A percentile compares a stretch with the other conserved stretches of the same genome.
These are phyloP conservation scores for Pogona vitticeps DNA, from an alignment of 2,113 vertebrate species.

Conservation along the genomic window DNA sequence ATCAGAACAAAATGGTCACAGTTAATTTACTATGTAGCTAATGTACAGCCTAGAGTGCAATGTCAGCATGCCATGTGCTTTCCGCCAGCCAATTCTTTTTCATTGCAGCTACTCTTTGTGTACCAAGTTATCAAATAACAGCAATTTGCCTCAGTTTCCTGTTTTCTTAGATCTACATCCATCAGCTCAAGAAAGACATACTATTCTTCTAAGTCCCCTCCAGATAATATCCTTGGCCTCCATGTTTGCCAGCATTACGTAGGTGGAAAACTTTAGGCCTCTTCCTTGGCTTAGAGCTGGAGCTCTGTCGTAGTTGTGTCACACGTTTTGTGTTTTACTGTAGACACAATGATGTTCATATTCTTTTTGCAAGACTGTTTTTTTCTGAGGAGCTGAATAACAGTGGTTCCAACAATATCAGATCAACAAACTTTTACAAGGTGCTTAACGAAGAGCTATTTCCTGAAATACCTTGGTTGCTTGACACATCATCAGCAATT, in stretches of 20 bases:
- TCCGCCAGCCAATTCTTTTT: background rate
- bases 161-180: conserved; percentile 7
- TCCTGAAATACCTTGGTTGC: conserved; percentile 63
- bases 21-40: conserved; percentile 34
- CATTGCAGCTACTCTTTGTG: background rate
- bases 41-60: conserved; percentile 3
- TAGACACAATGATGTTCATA: conserved; percentile 36
- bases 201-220: background rate
- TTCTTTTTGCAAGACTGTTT: conserved; percentile 58
- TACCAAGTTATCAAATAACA: background rate
- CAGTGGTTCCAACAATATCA: conserved; percentile 55
- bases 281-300: background rate
- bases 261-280: background rate
- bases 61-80: background rate
- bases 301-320: conserved; percentile 1
- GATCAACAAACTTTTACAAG: conserved; percentile 49
- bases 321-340: conserved; percentile 21
- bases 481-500: conserved; percentile 57
- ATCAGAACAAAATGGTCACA: conserved; percentile 33
- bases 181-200: background rate
- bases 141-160: background rate
- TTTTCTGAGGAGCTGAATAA: conserved; percentile 50
- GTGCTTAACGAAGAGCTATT: conserved; percentile 60
- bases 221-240: background rate
- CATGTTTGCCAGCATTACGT: background rate